Base-by-base conservation (phyloP, 2,888 invertebrate genomes). In the Athalia circularis region DNA sequence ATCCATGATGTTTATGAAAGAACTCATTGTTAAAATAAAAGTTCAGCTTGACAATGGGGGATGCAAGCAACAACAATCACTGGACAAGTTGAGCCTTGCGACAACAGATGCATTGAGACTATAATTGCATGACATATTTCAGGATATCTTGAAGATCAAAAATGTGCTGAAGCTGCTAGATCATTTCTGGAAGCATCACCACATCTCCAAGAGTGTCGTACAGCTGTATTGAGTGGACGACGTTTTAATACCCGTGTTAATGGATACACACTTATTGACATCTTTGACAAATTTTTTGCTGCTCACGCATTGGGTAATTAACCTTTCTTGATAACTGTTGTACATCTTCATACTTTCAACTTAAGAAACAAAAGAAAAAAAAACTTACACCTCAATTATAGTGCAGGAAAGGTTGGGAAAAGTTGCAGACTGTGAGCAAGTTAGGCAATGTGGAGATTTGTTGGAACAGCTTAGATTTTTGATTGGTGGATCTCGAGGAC, bases 71-170 rank as follows among this genome's bases (percentile, higher is more conserved):
- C 29, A 29, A 29, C 29, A 29, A 29, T 29, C 29, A 29, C 29
- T 29, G 29, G 29, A 29, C 29, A 29, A 29, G 29, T 29, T 29
- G 29, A 29, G 29, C 29, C 29, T 29, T 29, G 29, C 29, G 2
- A 2, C 29, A 0, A 29, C 29, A 29, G 29, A 29, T 29, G 29
- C 29, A 29, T 29, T 29, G 29, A 29, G 0, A 29, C 2, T 29
- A 29, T 29, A 0, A 29, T 29, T 9, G 52, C 4, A 52, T 65
- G 15, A 11, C 50, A 61, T 64, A 50, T 64, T 85, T 7, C 64
- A 90, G 90, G 90, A 62, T 90, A 90, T 78, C 84, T 90, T 9
- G 87, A 87, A 64, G 87, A 89, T 45, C 86, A 87, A 82, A 86
- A 86, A 77, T 88, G 87, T 77, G 81, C 85, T 6, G 85, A 86